Conservation (phyloP, 2,888 invertebrate species). For the Ophion costatus region DNA sequence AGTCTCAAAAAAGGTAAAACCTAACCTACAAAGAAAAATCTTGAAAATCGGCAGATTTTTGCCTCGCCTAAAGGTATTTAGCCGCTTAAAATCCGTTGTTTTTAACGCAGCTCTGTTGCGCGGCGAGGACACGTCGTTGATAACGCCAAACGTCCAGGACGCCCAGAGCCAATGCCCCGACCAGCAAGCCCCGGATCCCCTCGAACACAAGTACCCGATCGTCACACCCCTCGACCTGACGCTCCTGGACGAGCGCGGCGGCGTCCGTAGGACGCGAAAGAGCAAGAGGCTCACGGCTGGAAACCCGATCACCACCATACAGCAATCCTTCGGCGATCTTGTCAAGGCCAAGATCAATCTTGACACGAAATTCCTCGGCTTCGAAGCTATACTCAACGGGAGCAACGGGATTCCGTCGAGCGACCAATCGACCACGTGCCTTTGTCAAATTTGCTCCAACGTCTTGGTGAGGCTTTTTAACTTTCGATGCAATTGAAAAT, state of each 20-base stretch:
- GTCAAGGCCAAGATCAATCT: conserved; percentile 78
- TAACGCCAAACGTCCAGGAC: conserved; percentile 46
- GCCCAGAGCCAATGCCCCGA: conserved; percentile 65
- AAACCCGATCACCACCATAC: conserved; percentile 56
- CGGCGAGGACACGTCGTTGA: conserved; percentile 60
- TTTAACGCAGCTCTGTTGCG: conserved; percentile 63
- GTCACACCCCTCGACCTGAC: conserved; percentile 67
- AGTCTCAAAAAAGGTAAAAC: too few relatives aligned
- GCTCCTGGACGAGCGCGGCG: conserved; percentile 50
- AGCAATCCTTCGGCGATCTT: conserved; percentile 73
- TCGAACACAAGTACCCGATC: conserved; percentile 30
- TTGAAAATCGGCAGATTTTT: too few relatives aligned
- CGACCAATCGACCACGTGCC: conserved; percentile 62
- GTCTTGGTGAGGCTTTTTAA: conserved; percentile 68
- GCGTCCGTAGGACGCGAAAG: conserved; percentile 50
- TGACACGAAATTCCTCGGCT: conserved; percentile 77
- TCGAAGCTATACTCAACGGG: conserved; percentile 73
- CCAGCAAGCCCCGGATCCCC: conserved; percentile 34
- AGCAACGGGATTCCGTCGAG: conserved; percentile 20
- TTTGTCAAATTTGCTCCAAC: conserved; percentile 75
- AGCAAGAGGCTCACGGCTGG: conserved; percentile 63
- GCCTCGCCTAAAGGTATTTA: too few relatives aligned
- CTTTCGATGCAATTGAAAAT: background rate
- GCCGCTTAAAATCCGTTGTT: background rate
- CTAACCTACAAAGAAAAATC: too few relatives aligned